Evolutionary conservation across 2,113 vertebrate species (phyloP), one percentile per base, ranked within the genome.

Genomic region (Prietella phreatophila): DNA sequence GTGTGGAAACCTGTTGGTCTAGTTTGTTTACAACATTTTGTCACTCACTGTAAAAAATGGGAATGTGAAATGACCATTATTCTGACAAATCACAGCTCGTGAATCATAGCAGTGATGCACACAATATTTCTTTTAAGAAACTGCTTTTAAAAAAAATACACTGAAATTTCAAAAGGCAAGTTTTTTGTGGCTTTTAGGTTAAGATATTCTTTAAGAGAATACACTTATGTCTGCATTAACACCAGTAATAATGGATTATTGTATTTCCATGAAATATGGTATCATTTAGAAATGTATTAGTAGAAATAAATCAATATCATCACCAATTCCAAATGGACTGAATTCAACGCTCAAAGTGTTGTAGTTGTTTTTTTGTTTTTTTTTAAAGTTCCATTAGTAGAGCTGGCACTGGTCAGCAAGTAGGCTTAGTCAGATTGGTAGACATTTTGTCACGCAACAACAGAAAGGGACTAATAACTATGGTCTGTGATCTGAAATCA

Each of bases 401-500:
- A 83, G 60, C 50, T 82, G 50, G 50, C 42, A 53, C 11, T 75
- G 63, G 87, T 63, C 56, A 86, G 27, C 69, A 89, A 82, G 86
- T 69, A 90, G 84, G 73, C 47, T 39, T 25, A 81, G 50, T 30
- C 50, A 20, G 50, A 56, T n/a, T 30, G 47, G 25, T 47, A 53
- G 47, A 15, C 75, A 56, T 30, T 55, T 80, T 56, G 27, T 56
- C 50, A 20, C 3, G 1, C n/a, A 60, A 76, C 71, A 71, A 85
- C 82, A 85, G 75, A 81, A 87, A 79, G 39, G 71, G 75, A 87
- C 88, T 91, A 88, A 86, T 63, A 82, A 71, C 63, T 33, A 42
- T 75, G 84, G 84, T 25, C 67, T 67, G 19, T 15, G 58, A 73
- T 83, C 61, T 75, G 67, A 90, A 91, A 89, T 89, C 82, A 88